Conservation (phyloP, 2,797 vertebrate species). For the Hipposideros larvatus region DNA sequence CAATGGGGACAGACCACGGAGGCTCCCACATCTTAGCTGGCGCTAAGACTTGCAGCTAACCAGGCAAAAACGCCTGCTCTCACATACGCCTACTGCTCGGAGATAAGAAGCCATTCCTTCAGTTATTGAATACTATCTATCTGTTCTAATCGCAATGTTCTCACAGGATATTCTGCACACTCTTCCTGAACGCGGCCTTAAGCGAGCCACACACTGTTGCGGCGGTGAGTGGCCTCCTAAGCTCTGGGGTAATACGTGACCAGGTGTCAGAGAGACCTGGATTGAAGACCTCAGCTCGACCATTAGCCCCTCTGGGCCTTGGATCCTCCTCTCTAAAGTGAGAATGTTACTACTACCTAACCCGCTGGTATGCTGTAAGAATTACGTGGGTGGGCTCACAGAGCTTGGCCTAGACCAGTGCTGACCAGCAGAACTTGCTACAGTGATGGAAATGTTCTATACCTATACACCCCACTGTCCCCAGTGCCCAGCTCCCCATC, state of each 20-base stretch:
- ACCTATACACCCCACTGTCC: background rate
- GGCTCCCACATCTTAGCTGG: conserved; percentile 45
- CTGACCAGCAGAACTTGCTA: background rate
- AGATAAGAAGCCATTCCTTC: conserved; percentile 46
- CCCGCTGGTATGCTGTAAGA: background rate
- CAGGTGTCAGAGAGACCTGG: background rate
- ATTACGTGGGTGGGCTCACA: background rate
- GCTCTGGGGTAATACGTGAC: background rate
- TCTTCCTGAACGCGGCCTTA: background rate
- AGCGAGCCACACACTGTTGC: accelerated
- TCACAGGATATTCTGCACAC: background rate
- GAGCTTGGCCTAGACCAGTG: background rate
- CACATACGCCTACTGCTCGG: background rate
- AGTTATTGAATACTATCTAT: background rate
- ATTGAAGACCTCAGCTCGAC: background rate
- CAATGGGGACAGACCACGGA: background rate
- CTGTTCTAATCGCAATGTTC: background rate
- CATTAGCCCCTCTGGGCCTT: background rate
- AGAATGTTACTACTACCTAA: background rate
- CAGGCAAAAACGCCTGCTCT: background rate
- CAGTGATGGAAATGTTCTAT: background rate
- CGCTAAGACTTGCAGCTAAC: background rate
- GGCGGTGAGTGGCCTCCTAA: background rate
- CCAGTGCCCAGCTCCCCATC: too few relatives aligned
- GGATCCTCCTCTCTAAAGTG: background rate